Evolutionary conservation across 2,113 vertebrate species (phyloP).

Genomic region (Cinclus cinclus): DNA sequence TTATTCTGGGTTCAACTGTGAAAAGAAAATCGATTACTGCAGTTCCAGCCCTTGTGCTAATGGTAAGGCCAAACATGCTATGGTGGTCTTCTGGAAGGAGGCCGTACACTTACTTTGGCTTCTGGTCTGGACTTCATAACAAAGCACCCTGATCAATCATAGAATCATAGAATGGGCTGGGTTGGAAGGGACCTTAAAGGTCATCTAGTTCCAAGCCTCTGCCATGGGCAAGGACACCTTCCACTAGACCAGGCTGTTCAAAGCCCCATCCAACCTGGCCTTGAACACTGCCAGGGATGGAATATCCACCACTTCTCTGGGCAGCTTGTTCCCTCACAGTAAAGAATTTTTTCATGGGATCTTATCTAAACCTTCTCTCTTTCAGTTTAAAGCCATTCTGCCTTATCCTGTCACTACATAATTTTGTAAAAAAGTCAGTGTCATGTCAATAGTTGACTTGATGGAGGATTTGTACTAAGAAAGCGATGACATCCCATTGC

Average conservation of each 20-base stretch:
- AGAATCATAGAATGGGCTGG: not conserved
- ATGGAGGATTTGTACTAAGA: not conserved
- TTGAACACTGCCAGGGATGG: not conserved
- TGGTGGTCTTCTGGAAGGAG: not conserved
- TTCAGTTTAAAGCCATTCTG: not conserved
- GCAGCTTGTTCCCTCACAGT: not conserved
- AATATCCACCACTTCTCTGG: not conserved
- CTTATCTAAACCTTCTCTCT: not conserved
- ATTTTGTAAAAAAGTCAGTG: not conserved
- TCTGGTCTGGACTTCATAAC: not conserved
- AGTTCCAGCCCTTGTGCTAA: constrained; percentile 91
- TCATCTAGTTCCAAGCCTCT: not conserved
- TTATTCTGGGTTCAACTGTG: constrained; percentile 96
- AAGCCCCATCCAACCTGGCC: not conserved
- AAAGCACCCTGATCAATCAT: not conserved
- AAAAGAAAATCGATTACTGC: constrained; percentile 96
- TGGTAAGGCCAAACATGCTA: constrained; percentile 74
- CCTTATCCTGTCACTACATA: not conserved
- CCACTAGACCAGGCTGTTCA: not conserved
- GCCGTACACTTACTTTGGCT: not conserved
- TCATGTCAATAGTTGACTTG: not conserved
- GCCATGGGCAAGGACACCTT: not conserved
- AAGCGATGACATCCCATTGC: not conserved
- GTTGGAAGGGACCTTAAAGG: not conserved
- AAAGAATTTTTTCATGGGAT: not conserved